Conservation (phyloP, 2,888 invertebrate genomes). For the Epistrophe grossulariae region DNA sequence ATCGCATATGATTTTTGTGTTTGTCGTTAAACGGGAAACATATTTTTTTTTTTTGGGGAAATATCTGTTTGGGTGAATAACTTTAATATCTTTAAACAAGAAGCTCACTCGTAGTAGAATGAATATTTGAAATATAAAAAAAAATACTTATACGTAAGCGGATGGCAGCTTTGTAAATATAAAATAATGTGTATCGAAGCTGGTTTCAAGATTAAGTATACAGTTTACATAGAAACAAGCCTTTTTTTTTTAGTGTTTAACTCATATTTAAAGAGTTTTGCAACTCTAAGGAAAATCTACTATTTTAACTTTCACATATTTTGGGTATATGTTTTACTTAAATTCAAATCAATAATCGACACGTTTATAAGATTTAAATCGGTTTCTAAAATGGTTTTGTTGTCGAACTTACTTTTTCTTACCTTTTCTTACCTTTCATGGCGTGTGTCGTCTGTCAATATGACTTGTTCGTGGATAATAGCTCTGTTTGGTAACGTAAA, state of each 20-base stretch:
- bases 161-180: constrained; percentile 24
- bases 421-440: too few species aligned
- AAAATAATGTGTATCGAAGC: constrained; percentile 3
- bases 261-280: not conserved
- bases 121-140: not conserved
- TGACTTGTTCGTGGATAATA: too few species aligned
- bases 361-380: too few species aligned
- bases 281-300: not conserved
- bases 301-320: too few species aligned
- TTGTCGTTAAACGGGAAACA: constrained; percentile 24
- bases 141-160: not conserved
- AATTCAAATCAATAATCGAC: too few species aligned
- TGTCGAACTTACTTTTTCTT: too few species aligned
- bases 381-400: too few species aligned
- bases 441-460: too few species aligned
- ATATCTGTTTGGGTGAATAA: not conserved
- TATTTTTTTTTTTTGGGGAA: constrained; percentile 27
- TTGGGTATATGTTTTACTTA: too few species aligned
- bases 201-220: not conserved
- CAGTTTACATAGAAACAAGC: not conserved
- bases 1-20: constrained; percentile 19
- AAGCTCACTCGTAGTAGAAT: not conserved
- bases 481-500: too few species aligned
- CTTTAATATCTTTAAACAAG: constrained; percentile 4
- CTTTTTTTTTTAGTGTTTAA: not conserved